Conservation (phyloP, 2,113 vertebrate species). For the Corydoras maculifer region DNA sequence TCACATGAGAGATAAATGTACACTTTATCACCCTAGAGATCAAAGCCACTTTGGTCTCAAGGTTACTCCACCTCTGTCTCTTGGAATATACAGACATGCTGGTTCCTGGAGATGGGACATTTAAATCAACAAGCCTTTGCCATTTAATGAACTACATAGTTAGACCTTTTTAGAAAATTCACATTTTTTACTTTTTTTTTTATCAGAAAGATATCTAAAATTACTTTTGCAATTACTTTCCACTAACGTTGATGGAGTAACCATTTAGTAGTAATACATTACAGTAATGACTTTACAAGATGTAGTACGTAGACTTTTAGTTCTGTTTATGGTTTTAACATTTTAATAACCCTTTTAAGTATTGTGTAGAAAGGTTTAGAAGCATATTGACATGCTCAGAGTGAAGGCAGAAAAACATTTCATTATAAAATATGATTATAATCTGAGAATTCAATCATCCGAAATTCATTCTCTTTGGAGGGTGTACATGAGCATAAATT, state of each 20-base stretch:
- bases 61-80: slow-evolving; percentile 3
- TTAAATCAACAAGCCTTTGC: not conserved
- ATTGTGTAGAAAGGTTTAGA: not conserved
- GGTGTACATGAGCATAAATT: not conserved
- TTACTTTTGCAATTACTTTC: no score
- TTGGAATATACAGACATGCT: not conserved
- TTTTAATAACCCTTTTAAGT: not conserved
- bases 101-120: not conserved
- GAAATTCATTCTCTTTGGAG: not conserved
- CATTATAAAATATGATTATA: not conserved
- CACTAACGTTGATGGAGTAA: no score
- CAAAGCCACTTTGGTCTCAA: slow-evolving; percentile 29
- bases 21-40: slow-evolving; percentile 27
- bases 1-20: slow-evolving; percentile 29
- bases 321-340: not conserved
- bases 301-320: no score
- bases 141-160: not conserved
- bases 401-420: not conserved
- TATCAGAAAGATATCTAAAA: no score
- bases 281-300: no score
- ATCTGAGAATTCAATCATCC: not conserved
- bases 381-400: not conserved
- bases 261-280: no score
- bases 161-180: not conserved
- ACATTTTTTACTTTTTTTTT: no score